These are phyloP conservation scores for Zeugodacus cucurbitae DNA, from an alignment of 1,140 invertebrate species.

Conservation along the genomic window DNA sequence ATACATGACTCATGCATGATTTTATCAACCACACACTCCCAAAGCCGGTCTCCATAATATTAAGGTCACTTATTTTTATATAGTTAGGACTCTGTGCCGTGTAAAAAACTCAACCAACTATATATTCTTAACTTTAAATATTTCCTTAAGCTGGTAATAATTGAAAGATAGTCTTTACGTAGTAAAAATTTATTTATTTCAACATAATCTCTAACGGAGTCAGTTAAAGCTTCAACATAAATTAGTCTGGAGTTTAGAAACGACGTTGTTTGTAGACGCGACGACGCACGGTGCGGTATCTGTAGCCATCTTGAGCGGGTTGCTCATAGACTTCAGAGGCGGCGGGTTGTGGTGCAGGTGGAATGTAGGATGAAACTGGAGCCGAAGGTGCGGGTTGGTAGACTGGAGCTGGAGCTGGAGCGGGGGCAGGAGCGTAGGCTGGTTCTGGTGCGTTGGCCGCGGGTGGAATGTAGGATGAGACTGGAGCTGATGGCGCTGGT, in stretches of 20 bases:
- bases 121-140: no score
- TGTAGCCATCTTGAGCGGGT: conserved; percentile 51
- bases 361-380: neutral
- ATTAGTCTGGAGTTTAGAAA: conserved; percentile 24
- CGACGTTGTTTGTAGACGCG: conserved; percentile 48
- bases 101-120: neutral
- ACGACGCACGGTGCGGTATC: conserved; percentile 54
- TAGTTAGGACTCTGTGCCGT: neutral
- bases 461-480: no score
- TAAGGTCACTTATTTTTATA: no score
- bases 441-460: conserved; percentile 56
- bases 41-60: no score
- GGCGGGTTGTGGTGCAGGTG: neutral
- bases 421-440: conserved; percentile 20
- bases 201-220: no score
- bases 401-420: conserved; percentile 53
- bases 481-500: no score
- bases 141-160: no score
- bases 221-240: no score
- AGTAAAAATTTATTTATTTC: no score
- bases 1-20: no score
- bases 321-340: conserved; percentile 37
- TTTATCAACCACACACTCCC: no score
- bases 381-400: conserved; percentile 30
- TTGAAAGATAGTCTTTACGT: no score